phyloP scores from a whole-genome alignment of 64 coral and sea anemone genomes.

The Dendrophyllia cribrosa region DNA sequence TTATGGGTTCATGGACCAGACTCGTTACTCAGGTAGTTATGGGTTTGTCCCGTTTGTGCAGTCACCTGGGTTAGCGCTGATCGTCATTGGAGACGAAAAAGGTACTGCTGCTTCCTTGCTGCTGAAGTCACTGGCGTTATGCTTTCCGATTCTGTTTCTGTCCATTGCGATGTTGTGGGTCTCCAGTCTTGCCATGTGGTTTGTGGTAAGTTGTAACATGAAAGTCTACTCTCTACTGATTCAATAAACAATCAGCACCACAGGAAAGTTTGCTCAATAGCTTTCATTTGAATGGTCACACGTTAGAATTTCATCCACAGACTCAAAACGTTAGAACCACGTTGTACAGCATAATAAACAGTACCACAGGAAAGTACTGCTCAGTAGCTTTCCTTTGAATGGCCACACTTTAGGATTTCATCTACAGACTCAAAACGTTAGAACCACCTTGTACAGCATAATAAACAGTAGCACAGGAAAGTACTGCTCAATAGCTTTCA shows the following conservation, averaged over 20 bases:
- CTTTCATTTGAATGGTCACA: not conserved
- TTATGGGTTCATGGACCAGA: slow-evolving; percentile 89
- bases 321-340: too few species aligned
- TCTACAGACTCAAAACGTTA: too few species aligned
- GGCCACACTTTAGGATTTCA: too few species aligned
- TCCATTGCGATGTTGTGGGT: slow-evolving; percentile 83
- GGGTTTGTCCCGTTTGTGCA: slow-evolving; percentile 88
- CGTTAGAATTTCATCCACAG: too few species aligned
- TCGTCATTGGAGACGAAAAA: slow-evolving; percentile 91
- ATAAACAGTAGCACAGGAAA: too few species aligned
- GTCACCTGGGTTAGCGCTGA: slow-evolving; percentile 81
- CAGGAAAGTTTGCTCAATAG: not conserved
- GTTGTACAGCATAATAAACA: too few species aligned
- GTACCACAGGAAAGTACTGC: too few species aligned
- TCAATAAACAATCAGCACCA: not conserved
- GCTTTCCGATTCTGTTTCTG: slow-evolving; percentile 89
- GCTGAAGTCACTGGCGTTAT: slow-evolving; percentile 78
- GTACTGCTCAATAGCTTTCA: too few species aligned
- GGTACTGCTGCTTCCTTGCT: slow-evolving; percentile 75
- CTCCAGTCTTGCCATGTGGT: slow-evolving; percentile 81
- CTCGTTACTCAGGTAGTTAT: slow-evolving; percentile 44
- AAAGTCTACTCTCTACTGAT: too few species aligned
- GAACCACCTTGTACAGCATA: too few species aligned
- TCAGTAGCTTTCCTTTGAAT: too few species aligned
- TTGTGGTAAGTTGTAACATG: slow-evolving; percentile 67